Evolutionary conservation across 2,797 vertebrate genomes (phyloP).

Genomic region (Oryzias sinensis): DNA sequence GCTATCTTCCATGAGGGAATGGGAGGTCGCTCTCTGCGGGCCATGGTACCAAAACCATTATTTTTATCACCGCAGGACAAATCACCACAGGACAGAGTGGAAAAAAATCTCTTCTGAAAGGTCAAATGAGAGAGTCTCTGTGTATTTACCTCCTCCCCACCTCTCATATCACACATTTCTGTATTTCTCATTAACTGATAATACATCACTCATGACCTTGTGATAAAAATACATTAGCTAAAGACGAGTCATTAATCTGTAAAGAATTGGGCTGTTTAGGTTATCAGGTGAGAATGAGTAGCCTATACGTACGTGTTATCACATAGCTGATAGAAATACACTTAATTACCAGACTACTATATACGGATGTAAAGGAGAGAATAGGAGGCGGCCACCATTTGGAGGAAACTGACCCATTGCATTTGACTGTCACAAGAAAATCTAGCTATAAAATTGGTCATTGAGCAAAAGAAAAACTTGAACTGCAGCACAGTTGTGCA

Average conservation of each 20-base stretch:
- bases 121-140: conserved; percentile 73
- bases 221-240: conserved; percentile 74
- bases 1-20: conserved; percentile 59
- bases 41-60: conserved; percentile 72
- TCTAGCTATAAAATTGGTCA: too few species aligned
- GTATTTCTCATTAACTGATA: conserved; percentile 81
- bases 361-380: conserved; percentile 4
- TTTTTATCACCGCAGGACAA: conserved; percentile 77
- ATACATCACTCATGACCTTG: conserved; percentile 76
- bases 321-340: conserved; percentile 31
- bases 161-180: conserved; percentile 62
- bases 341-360: conserved; percentile 43
- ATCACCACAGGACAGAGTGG: conserved; percentile 51
- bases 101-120: conserved; percentile 65
- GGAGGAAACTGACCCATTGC: conserved; percentile 7
- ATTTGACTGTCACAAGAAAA: not conserved
- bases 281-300: conserved; percentile 59
- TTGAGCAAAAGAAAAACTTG: too few species aligned
- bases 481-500: too few species aligned
- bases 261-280: conserved; percentile 67
- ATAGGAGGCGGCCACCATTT: conserved; percentile 5
- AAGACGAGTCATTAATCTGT: conserved; percentile 70
- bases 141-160: conserved; percentile 63
- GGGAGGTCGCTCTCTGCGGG: conserved; percentile 64
- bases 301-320: conserved; percentile 49